Base-by-base conservation (phyloP, 2,888 invertebrate species). In the Pimpla rufipes region DNA sequence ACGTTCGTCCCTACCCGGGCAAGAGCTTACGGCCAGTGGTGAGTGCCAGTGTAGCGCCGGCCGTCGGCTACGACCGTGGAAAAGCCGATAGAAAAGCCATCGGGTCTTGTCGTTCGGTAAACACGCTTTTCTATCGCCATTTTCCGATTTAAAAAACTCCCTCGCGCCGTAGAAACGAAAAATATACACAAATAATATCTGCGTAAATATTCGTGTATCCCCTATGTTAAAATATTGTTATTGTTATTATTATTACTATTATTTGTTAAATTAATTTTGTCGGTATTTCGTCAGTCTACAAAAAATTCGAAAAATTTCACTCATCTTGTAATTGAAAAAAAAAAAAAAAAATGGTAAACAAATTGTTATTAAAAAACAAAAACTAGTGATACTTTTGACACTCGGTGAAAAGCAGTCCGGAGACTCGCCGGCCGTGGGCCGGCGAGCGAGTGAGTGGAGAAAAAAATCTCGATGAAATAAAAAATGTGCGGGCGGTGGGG, bases 1-100 rank as follows among this genome's bases (percentile, higher is more conserved):
- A 66, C 77, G 73, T 73, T 74, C 79, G 78, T 35, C 40, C 59
- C 64, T 62, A 81, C 78, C 81, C 79, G 81, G 84, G 70, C 77
- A 8, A 81, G 52, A 82, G 50, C 64, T 50, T 40, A 40, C 37
- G 64, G 75, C 74, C 50, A 74, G 74, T 75, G 37, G 52, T 64
- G 64, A 64, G 57, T 64, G 47, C 64, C 85, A 85, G 85, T 85
- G 77, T 85, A 82, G 82, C 77, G 85, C 82, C 80, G 82, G 82
- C 82, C 74, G 82, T 85, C 82, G 70, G 64, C 76, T 77, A 76
- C 70, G 76, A 70, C 80, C 62, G 79, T 11, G 29, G 37, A 23
- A 62, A 64, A 52, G 11, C 35, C 52, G 47, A 21, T 52, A 45
- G n/a, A 47, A 6, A 75, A 35, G 64, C 29, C 29, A 47, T 76